Evolutionary conservation across 2,113 vertebrate genomes (phyloP).

Genomic region (Callorhinus ursinus): DNA sequence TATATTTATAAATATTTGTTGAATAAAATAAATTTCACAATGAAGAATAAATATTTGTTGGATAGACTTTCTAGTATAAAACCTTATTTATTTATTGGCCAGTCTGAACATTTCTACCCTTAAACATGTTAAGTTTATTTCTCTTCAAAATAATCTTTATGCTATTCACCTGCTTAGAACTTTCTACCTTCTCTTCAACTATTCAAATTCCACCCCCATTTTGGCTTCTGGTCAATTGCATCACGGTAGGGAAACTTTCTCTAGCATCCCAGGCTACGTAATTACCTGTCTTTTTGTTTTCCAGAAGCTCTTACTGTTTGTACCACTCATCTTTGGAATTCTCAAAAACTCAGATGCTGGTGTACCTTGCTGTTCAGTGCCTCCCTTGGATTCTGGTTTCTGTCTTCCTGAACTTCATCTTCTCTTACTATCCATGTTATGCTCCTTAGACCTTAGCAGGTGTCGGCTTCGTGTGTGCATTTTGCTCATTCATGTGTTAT

Average conservation of each 20-base stretch:
- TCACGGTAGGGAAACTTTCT: neutral
- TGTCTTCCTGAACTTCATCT: neutral
- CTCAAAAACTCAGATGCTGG: neutral
- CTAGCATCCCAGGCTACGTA: neutral
- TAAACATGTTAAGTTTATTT: neutral
- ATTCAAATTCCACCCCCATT: neutral
- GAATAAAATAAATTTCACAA: neutral
- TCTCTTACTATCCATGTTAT: neutral
- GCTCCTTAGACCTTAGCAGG: neutral
- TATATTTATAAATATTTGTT: neutral
- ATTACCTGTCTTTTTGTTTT: neutral
- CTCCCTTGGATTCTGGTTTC: neutral
- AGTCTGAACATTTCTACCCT: neutral
- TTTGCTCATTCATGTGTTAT: neutral
- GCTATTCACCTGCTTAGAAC: neutral
- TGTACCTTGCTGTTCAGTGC: neutral
- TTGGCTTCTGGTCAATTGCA: neutral
- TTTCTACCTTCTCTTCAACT: neutral
- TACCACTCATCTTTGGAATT: neutral
- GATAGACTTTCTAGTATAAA: neutral
- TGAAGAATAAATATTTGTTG: neutral
- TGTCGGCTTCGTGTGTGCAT: neutral
- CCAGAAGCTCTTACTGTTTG: neutral
- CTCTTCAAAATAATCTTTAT: neutral
- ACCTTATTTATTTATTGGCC: neutral